Evolutionary conservation across 2,113 vertebrate genomes (phyloP), one percentile per base, ranked within the genome.

Genomic region (Eolophus roseicapilla): DNA sequence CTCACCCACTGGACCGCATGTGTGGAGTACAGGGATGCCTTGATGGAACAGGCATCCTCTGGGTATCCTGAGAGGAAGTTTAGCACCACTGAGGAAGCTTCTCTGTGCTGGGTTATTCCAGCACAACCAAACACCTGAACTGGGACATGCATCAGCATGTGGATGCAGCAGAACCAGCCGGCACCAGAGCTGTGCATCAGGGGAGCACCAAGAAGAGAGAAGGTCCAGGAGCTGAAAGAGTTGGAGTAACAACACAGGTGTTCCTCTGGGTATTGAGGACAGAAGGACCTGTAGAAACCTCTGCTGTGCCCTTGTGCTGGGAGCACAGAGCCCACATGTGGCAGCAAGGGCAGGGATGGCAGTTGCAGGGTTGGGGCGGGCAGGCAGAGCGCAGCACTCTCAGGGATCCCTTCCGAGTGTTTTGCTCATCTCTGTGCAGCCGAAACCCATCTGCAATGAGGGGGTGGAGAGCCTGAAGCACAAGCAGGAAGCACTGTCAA

Each of bases 401-500:
- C 46, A 62, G 91, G 90, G 79, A 86, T 78, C 90, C 59, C 85
- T 96, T 50, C 59, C 10, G 0, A 73, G 85, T 59, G 20, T 37
- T 12, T 2, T 3, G 39, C 59, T 86, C 49, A 17, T 76, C 70
- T 60, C 70, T 1, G 0, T 37, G 82, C 37, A 86, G 87, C 85
- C 59, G 8, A 33, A 91, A 52, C 39, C 93, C 93, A 90, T 96
- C 93, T 95, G 93, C 90, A 86, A 7, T 68, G 94, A 96, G 94
- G 88, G 92, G 93, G 95, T 49, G 94, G 93, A 92, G 71, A 96
- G 59, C 79, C 71, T 90, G 25, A 76, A 94, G 90, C 67, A 39
- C 47, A 70, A 41, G 88, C 88, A 88, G 95, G 90, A 95, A 96
- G 71, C 79, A 43, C 79, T 81, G 90, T 95, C 95, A 96, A 7